phyloP scores from a whole-genome alignment of 2,113 vertebrate genomes.

The Esox niger region DNA sequence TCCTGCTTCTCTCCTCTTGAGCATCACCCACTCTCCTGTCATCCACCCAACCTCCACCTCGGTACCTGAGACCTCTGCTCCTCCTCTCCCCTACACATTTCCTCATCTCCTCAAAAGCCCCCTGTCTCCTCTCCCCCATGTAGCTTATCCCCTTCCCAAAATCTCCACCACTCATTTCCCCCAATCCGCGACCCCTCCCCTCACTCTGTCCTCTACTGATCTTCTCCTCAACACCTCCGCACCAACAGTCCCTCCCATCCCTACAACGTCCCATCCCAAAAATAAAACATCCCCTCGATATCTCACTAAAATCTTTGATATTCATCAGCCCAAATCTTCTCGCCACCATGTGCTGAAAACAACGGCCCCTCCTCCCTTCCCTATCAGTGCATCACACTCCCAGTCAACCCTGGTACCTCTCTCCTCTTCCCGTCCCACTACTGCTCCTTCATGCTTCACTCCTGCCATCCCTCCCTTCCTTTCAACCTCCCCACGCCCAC shows the following conservation, averaged over 20 bases:
- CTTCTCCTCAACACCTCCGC: neutral
- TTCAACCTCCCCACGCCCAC: too few relatives aligned
- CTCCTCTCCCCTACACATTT: neutral
- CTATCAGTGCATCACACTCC: too few relatives aligned
- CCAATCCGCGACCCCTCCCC: neutral
- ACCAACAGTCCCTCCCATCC: neutral
- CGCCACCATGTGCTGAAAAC: neutral
- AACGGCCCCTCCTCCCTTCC: neutral
- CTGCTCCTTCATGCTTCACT: too few relatives aligned
- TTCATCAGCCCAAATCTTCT: neutral
- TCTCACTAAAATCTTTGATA: too few relatives aligned
- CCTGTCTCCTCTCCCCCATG: too few relatives aligned
- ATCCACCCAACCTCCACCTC: neutral
- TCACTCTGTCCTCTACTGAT: neutral
- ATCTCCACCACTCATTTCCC: neutral
- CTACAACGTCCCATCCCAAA: too few relatives aligned
- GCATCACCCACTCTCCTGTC: neutral
- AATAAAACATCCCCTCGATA: too few relatives aligned
- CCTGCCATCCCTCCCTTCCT: too few relatives aligned
- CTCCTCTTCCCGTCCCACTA: too few relatives aligned
- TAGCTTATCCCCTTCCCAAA: neutral
- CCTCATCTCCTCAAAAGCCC: neutral
- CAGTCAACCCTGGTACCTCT: too few relatives aligned
- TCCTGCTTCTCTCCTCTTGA: neutral
- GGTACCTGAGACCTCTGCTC: neutral